A percentile compares a stretch with the other conserved stretches of the same genome.
phyloP scores from a whole-genome alignment of 2,113 vertebrate species.

The Entomyzon cyanotis region DNA sequence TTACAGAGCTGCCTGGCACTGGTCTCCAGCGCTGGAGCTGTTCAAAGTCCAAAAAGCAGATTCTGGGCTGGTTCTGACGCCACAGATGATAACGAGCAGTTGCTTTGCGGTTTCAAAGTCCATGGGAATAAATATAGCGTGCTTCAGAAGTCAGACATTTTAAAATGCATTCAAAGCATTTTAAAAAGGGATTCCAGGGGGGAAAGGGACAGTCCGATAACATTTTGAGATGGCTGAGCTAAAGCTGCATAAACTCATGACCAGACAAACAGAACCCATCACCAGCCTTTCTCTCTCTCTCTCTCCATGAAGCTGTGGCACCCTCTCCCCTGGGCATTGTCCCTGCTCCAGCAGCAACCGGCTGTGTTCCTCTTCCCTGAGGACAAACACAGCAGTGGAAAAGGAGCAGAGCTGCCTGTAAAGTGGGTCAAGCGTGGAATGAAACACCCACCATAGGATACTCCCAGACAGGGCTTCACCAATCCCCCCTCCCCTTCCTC shows the following conservation, averaged over 20 bases:
- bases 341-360: background rate
- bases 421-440: background rate
- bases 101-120: background rate
- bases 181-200: background rate
- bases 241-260: background rate
- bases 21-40: background rate
- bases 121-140: background rate
- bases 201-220: background rate
- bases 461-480: background rate
- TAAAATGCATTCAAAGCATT: background rate
- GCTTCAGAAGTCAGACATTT: background rate
- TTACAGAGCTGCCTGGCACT: no score
- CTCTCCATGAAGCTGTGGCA: background rate
- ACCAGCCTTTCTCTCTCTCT: background rate
- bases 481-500: rapidly evolving
- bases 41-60: background rate
- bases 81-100: background rate
- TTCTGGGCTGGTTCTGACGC: background rate
- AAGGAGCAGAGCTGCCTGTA: background rate
- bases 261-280: background rate
- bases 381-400: background rate
- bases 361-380: background rate
- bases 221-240: background rate
- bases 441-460: background rate
- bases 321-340: background rate